Percentiles rank a stretch among this genome's conserved stretches.
Conservation (phyloP, 2,113 vertebrate genomes). For the Morone saxatilis region DNA sequence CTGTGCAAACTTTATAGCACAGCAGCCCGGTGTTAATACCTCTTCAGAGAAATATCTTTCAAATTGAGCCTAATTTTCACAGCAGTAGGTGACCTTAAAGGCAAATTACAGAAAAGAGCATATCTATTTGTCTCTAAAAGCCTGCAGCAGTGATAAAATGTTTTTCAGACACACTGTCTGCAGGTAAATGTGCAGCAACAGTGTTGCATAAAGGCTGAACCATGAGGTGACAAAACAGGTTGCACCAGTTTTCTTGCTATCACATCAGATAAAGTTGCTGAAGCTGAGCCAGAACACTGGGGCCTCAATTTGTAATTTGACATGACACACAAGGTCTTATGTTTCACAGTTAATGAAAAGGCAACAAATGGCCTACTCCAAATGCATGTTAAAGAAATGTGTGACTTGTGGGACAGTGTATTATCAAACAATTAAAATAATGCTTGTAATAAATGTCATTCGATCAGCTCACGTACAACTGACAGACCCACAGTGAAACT, state of each 20-base stretch:
- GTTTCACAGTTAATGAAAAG: background rate
- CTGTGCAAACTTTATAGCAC: background rate
- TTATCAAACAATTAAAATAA: background rate
- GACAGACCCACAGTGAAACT: background rate
- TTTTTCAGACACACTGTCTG: background rate
- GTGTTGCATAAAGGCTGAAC: conserved; percentile 35
- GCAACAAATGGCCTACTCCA: conserved; percentile 12
- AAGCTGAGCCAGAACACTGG: conserved; percentile 24
- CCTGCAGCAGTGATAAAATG: conserved; percentile 14
- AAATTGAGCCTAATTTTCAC: conserved; percentile 3
- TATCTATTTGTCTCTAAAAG: conserved; percentile 23
- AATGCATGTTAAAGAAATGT: background rate
- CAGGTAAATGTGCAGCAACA: conserved; percentile 17
- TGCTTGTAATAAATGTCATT: background rate
- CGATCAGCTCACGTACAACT: background rate
- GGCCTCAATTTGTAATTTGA: conserved; percentile 25
- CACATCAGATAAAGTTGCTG: conserved; percentile 48
- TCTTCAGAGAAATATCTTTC: conserved; percentile 4
- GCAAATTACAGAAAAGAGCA: conserved; percentile 30
- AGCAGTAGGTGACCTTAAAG: background rate
- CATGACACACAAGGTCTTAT: background rate
- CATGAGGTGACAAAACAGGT: conserved; percentile 65
- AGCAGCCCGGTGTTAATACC: background rate
- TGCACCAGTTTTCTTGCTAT: conserved; percentile 45
- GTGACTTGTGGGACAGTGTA: background rate